A percentile compares a stretch with the other conserved stretches of the same genome.
These are phyloP conservation scores for Notodonta ziczac DNA, from an alignment of 2,888 invertebrate genomes.

Conservation along the genomic window DNA sequence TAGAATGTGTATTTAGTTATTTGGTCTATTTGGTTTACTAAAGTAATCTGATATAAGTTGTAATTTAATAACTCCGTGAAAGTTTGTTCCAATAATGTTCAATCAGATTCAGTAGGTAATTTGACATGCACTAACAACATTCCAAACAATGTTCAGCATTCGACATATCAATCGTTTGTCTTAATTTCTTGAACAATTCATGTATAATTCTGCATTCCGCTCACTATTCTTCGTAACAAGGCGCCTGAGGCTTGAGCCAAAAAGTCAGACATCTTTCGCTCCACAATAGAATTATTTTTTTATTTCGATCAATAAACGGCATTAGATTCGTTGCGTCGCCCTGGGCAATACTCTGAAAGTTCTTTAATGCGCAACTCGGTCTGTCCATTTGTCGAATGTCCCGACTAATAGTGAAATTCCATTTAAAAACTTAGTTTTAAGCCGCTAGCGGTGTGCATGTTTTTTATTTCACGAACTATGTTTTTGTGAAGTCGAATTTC, in stretches of 20 bases:
- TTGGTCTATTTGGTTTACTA: background rate
- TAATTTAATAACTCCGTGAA: background rate
- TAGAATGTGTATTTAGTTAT: background rate
- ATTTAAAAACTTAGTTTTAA: conserved; percentile 57
- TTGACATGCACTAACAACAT: background rate
- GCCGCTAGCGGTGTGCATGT: conserved; percentile 37
- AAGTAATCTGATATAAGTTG: background rate
- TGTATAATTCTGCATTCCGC: conserved; percentile 5
- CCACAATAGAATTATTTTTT: conserved; percentile 46
- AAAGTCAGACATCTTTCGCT: conserved; percentile 40
- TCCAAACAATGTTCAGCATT: background rate
- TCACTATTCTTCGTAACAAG: conserved; percentile 16
- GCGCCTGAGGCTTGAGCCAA: conserved; percentile 37
- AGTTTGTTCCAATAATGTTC: background rate
- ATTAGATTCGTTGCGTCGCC: conserved; percentile 55
- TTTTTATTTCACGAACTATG: conserved; percentile 39
- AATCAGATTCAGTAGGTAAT: background rate
- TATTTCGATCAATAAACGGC: conserved; percentile 39
- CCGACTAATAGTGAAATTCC: conserved; percentile 64
- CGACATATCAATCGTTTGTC: background rate
- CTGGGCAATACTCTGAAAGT: conserved; percentile 55
- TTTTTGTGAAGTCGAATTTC: conserved; percentile 20
- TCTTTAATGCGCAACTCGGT: conserved; percentile 64
- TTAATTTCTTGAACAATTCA: background rate
- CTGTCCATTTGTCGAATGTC: conserved; percentile 64